Base-by-base conservation (phyloP, 2,888 invertebrate genomes). In the Onchidella celtica region DNA sequence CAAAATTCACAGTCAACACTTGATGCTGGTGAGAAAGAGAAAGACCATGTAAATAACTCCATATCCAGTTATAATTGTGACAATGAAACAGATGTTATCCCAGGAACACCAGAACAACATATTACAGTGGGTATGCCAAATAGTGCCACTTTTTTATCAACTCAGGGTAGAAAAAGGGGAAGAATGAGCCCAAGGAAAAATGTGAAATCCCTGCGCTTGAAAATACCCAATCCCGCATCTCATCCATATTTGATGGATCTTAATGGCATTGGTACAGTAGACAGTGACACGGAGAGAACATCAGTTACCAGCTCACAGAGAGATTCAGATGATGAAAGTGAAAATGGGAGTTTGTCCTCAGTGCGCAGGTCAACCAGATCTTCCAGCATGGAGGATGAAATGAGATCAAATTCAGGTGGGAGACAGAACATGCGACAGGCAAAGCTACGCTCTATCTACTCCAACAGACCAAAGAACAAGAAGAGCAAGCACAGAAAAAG, bases 161-260 rank as follows among this genome's bases (percentile, higher is more conserved):
- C n/a, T n/a, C n/a, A 24, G 29, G 24, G 55, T 6, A 29, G 24
- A 21, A 55, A 57, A 27, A 74, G 21, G 11, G 38, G 24, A n/a
- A 40, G 24, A 63, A 65, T 61, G 38, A 36, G 24, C 6, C 57
- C 38, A 59, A 32, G 9, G 47, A 79, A 72, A 72, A 70, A 79
- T 72, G 72, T 72, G n/a, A 80, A 80, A 36, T 32, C 79, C 3
- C 36, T 80, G 2, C 66, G 57, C 3, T 32, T 80, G 79, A 73
- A 55, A 27, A 80, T 80, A 24, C 79, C 79, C 0, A 24, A n/a
- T 6, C 61, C 69, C 17, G 14, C 14, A 9, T 65, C 65, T 32
- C 21, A 72, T n/a, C n/a, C 29, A 6, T 34, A 3, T 27, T 4
- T 34, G 24, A 14, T 21, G 17, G 61, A 38, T 14, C 14, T 11